Evolutionary conservation across 2,888 invertebrate genomes (phyloP), one percentile per base, ranked within the genome.

Genomic region (Linnaemya tessellans): DNA sequence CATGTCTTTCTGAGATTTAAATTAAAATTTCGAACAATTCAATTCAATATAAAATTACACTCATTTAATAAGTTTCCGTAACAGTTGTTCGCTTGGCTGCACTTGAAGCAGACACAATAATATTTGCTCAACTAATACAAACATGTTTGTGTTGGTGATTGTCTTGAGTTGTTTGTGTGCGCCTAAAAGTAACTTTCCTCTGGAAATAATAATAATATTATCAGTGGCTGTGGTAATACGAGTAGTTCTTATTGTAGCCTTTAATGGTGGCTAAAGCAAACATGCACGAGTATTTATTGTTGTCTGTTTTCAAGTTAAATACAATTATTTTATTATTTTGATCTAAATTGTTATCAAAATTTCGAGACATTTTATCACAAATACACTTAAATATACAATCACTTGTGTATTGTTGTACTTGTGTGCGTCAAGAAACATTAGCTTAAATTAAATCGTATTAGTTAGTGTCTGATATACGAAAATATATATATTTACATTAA

Each of bases 281-380:
- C 41, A 41, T 41, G 41, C 3, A 11, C 35, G 62, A 62, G 56
- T 65, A 75, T 77, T 82, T 75, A 51, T 65, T 80, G 80, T 51
- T 64, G 70, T 46, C 54, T 67, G 22, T 62, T 68, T 70, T n/a
- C n/a, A n/a, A 70, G 51, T 46, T 46, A 71, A 79, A 68, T 46
- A 67, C 60, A 62, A 81, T 75, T 75, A 82, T 75, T 75, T 85
- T 79, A 79, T 70, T 79, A 65, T 70, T 85, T 70, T 71, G 56
- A 58, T 65, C 60, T 46, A 20, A 60, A 41, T 70, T 71, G 56
- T 65, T 65, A 60, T 46, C 30, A 51, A 41, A 65, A 35, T 13
- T 43, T 38, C 30, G 58, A 49, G 13, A 20, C 54, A 75, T 1
- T 3, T 13, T 68, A 30, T 9, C 43, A 56, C 25, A 70, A 46